Evolutionary conservation across 2,113 vertebrate genomes (phyloP).

Genomic region (Phyllostomus hastatus): DNA sequence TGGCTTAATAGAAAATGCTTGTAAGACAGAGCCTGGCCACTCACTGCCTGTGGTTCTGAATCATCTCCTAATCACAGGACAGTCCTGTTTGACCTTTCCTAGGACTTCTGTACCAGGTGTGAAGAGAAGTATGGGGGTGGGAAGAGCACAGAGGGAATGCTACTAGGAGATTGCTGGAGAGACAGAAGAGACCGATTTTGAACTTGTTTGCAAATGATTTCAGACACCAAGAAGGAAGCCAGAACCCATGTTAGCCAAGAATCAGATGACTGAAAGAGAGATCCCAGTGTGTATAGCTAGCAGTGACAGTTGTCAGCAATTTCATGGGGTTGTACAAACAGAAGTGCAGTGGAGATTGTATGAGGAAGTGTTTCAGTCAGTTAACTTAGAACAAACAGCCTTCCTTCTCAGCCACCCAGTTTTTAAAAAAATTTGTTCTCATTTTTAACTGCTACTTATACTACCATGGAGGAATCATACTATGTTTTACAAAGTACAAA

Average conservation of each 20-base stretch:
- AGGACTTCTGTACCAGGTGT: not conserved
- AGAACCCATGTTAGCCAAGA: not conserved
- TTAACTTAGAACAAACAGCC: not conserved
- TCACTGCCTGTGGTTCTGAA: not conserved
- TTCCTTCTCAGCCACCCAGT: not conserved
- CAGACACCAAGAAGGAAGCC: not conserved
- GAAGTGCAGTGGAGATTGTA: not conserved
- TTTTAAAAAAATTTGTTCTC: not conserved
- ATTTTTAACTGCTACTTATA: not conserved
- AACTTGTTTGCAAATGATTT: not conserved
- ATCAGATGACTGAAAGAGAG: not conserved
- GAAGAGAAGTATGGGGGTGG: not conserved
- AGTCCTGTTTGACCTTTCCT: not conserved
- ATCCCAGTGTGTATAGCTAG: not conserved
- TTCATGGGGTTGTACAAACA: not conserved
- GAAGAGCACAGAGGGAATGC: not conserved
- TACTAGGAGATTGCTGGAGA: not conserved
- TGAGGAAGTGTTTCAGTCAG: not conserved
- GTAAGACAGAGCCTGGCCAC: not conserved
- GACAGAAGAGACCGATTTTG: not conserved
- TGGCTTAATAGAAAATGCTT: not conserved
- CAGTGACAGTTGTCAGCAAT: not conserved
- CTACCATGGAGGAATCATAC: not conserved
- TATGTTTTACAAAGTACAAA: not conserved
- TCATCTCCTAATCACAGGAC: not conserved